Percentiles rank a stretch among this genome's conserved stretches.
Evolutionary conservation across 2,888 invertebrate genomes (phyloP).

Genomic region (Leptopilina myrica): DNA sequence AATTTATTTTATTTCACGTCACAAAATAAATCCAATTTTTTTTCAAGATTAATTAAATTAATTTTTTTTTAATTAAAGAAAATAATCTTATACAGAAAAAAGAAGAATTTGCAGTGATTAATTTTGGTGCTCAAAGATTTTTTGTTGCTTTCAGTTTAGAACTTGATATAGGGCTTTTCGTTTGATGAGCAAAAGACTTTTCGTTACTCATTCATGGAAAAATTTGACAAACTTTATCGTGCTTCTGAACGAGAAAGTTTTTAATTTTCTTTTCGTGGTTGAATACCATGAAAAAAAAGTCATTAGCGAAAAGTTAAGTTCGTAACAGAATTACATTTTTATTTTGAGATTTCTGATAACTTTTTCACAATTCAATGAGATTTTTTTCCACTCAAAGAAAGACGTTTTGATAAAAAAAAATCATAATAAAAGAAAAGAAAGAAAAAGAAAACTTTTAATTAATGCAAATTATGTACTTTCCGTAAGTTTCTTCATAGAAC

Average conservation of each 20-base stretch:
- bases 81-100: too few species aligned
- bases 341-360: constrained; percentile 12
- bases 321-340: neutral
- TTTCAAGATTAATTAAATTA: too few species aligned
- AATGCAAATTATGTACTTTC: constrained; percentile 1
- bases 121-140: neutral
- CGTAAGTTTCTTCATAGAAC: too few species aligned
- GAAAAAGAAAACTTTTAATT: neutral
- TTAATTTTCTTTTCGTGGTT: neutral
- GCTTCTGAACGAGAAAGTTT: constrained; percentile 1
- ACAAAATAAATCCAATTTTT: neutral
- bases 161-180: neutral
- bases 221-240: neutral
- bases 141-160: neutral
- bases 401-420: neutral
- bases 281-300: constrained; percentile 14
- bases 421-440: neutral
- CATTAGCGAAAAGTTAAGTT: constrained; percentile 1
- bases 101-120: neutral
- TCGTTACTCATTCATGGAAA: constrained; percentile 17
- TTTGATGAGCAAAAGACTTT: constrained; percentile 6
- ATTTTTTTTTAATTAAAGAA: too few species aligned
- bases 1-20: constrained; percentile 6
- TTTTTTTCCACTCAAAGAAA: neutral
- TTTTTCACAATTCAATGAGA: neutral